Conservation (phyloP, 1,140 invertebrate genomes). For the Drosophila tani region DNA sequence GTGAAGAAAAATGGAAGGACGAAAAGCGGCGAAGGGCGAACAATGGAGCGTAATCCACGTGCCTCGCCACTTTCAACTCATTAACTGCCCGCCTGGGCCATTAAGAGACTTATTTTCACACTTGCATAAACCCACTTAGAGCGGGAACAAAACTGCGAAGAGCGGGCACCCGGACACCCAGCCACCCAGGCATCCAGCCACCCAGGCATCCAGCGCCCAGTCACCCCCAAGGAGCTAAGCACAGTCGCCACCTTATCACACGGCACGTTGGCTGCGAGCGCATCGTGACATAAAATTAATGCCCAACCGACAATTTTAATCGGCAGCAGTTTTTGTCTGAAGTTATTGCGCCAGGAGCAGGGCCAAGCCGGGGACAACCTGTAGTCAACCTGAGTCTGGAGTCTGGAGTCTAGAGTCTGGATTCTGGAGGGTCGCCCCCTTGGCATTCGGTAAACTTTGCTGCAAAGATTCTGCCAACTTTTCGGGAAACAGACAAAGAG, state of each 20-base stretch:
- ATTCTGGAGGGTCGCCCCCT: slow-evolving; percentile 6
- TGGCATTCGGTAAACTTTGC: slow-evolving; percentile 60
- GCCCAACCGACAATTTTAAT: slow-evolving; percentile 84
- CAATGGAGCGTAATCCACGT: slow-evolving; percentile 73
- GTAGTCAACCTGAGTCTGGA: slow-evolving; percentile 14
- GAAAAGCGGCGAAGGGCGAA: slow-evolving; percentile 24
- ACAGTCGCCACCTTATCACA: slow-evolving; percentile 73
- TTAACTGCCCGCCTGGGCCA: slow-evolving; percentile 72
- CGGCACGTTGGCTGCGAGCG: slow-evolving; percentile 73
- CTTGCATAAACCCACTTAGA: slow-evolving; percentile 83
- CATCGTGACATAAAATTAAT: slow-evolving; percentile 84
- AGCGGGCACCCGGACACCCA: slow-evolving; percentile 10
- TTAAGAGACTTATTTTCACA: slow-evolving; percentile 84
- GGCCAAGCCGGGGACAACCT: slow-evolving; percentile 23
- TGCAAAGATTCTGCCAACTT: slow-evolving; percentile 70
- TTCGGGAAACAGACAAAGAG: slow-evolving; percentile 44
- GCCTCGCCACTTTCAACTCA: slow-evolving; percentile 79
- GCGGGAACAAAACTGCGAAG: slow-evolving; percentile 62
- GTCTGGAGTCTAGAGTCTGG: background rate
- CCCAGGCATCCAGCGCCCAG: background rate
- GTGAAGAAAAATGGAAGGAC: slow-evolving; percentile 18
- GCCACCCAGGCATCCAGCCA: background rate
- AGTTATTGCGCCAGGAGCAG: slow-evolving; percentile 67
- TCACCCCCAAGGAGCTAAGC: slow-evolving; percentile 25
- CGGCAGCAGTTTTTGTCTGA: slow-evolving; percentile 82